These are phyloP conservation scores for Drosophila sulfurigaster DNA, from an alignment of 1,140 invertebrate genomes.

Conservation along the genomic window DNA sequence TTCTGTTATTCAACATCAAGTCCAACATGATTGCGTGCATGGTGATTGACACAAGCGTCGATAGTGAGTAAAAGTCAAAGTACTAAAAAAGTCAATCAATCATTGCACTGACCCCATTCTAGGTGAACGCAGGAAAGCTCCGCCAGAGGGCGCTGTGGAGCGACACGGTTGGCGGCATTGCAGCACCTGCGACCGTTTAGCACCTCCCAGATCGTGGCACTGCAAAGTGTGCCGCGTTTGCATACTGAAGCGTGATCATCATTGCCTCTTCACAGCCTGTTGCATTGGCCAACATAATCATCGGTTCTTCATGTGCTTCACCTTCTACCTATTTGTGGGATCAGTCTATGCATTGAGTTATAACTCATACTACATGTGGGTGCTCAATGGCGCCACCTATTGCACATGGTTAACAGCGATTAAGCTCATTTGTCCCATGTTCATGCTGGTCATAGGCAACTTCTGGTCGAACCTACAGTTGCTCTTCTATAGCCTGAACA, in stretches of 20 bases:
- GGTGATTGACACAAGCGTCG: slow-evolving; percentile 72
- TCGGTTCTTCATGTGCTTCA: slow-evolving; percentile 93
- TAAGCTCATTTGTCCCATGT: slow-evolving; percentile 88
- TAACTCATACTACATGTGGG: slow-evolving; percentile 89
- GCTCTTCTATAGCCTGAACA: slow-evolving; percentile 89
- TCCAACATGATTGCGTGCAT: slow-evolving; percentile 84
- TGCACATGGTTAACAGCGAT: slow-evolving; percentile 86
- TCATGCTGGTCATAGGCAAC: slow-evolving; percentile 87
- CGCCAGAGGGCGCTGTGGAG: slow-evolving; percentile 27
- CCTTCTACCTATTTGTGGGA: slow-evolving; percentile 91
- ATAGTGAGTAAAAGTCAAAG: slow-evolving; percentile 43
- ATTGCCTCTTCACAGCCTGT: slow-evolving; percentile 95
- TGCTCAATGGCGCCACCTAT: slow-evolving; percentile 84
- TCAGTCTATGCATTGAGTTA: slow-evolving; percentile 89
- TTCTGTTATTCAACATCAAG: slow-evolving; percentile 87
- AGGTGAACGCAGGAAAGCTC: slow-evolving; percentile 18
- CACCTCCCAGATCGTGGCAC: slow-evolving; percentile 95
- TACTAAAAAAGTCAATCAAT: neutral
- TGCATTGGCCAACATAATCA: slow-evolving; percentile 96
- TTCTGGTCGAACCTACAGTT: slow-evolving; percentile 86
- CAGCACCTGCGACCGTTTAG: slow-evolving; percentile 86
- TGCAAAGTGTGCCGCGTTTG: slow-evolving; percentile 92
- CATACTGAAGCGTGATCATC: slow-evolving; percentile 96
- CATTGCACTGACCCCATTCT: neutral
- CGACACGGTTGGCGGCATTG: slow-evolving; percentile 46